Conservation (phyloP, 1,140 invertebrate species). For the Choristoneura fumiferana region DNA sequence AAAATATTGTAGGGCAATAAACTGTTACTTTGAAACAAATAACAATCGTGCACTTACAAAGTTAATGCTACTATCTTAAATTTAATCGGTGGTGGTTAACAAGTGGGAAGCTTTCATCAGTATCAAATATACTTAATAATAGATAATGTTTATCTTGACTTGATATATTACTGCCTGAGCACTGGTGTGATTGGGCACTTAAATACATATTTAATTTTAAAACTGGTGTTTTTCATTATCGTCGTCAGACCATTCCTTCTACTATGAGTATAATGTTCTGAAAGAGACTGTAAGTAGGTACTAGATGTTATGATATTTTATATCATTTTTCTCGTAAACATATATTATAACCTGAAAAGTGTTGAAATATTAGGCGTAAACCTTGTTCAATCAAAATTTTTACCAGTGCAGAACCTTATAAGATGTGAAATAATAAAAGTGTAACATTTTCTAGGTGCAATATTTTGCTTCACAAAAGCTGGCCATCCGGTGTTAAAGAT, state of each 20-base stretch:
- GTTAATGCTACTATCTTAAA: conserved; percentile 51
- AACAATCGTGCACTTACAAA: conserved; percentile 34
- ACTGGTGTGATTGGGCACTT: background rate
- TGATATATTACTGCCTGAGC: conserved; percentile 44
- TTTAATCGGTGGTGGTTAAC: conserved; percentile 67
- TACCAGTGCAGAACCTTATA: too few species aligned
- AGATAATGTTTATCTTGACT: conserved; percentile 61
- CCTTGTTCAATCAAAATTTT: too few species aligned
- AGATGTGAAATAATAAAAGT: too few species aligned
- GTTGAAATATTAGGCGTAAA: too few species aligned
- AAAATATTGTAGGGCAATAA: conserved; percentile 4
- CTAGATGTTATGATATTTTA: too few species aligned
- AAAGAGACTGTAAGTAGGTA: too few species aligned
- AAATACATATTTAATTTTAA: conserved; percentile 9
- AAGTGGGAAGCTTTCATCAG: conserved; percentile 59
- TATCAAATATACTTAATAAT: conserved; percentile 47
- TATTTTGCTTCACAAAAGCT: too few species aligned
- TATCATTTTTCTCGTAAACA: too few species aligned
- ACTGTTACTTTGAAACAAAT: conserved; percentile 20
- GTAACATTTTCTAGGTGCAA: too few species aligned
- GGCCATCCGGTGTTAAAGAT: background rate
- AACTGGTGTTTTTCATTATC: background rate
- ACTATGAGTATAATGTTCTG: too few species aligned
- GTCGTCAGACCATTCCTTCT: too few species aligned
- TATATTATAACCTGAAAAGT: too few species aligned